Evolutionary conservation across 1,140 invertebrate species (phyloP).

Genomic region (Diuraphis noxia): DNA sequence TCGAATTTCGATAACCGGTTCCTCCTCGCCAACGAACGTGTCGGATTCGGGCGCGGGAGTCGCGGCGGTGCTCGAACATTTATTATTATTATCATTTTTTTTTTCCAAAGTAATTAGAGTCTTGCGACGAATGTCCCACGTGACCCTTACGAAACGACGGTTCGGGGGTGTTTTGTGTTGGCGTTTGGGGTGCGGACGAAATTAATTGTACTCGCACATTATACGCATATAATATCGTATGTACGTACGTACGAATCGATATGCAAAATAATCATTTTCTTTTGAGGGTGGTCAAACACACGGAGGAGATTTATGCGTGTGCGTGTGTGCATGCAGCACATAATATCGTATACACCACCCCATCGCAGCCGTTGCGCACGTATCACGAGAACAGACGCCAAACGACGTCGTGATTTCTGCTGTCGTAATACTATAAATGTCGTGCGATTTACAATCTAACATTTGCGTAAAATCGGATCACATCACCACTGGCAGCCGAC

Average conservation of each 20-base stretch:
- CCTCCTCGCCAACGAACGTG: neutral
- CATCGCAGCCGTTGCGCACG: neutral
- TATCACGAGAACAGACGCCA: neutral
- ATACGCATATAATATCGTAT: neutral
- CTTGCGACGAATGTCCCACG: neutral
- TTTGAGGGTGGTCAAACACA: slow-evolving; percentile 44
- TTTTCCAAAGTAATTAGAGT: neutral
- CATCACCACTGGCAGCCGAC: neutral
- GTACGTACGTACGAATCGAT: slow-evolving; percentile 21
- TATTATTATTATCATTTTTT: neutral
- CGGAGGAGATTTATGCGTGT: neutral
- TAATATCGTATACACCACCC: no score
- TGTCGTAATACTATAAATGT: neutral
- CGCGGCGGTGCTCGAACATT: neutral
- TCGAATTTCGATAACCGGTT: slow-evolving; percentile 6
- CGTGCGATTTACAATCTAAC: neutral
- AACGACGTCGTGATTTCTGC: slow-evolving; percentile 9
- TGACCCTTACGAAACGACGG: neutral
- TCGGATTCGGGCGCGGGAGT: neutral
- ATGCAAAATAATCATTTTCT: slow-evolving; percentile 50
- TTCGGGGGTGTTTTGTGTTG: slow-evolving; percentile 12
- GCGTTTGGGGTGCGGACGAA: neutral
- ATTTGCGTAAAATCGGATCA: neutral
- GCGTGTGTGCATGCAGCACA: neutral
- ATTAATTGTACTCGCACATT: slow-evolving; percentile 29